These are phyloP conservation scores for Drosophila emarginata DNA, from an alignment of 2,888 invertebrate genomes.

Conservation along the genomic window DNA sequence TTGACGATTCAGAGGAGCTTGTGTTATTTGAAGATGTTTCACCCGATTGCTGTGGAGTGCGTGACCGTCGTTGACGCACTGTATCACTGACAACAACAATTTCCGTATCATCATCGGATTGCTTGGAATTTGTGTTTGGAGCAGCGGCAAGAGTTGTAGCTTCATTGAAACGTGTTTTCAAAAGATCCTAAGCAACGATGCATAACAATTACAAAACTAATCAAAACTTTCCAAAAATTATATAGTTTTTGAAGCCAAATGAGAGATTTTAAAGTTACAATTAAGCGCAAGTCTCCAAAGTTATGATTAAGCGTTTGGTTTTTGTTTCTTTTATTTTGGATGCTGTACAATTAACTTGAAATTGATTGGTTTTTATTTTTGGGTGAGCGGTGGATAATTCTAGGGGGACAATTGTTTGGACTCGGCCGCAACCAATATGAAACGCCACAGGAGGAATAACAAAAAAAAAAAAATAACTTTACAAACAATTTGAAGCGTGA, in stretches of 20 bases:
- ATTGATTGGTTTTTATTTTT: background rate
- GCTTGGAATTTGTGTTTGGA: background rate
- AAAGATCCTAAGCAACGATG: constrained; percentile 65
- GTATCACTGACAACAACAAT: constrained; percentile 86
- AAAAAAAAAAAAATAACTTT: constrained; percentile 45
- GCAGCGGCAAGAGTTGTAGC: constrained; percentile 54
- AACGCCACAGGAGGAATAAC: constrained; percentile 54
- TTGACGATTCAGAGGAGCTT: constrained; percentile 50
- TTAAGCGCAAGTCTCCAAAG: background rate
- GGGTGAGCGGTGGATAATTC: constrained; percentile 23
- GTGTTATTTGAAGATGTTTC: constrained; percentile 39
- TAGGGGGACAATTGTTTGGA: constrained; percentile 37
- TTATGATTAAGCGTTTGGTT: constrained; percentile 2
- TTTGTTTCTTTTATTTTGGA: background rate
- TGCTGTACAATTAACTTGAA: constrained; percentile 38
- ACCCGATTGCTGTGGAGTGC: constrained; percentile 79
- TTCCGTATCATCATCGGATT: constrained; percentile 83
- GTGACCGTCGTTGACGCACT: constrained; percentile 84
- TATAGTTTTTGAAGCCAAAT: background rate
- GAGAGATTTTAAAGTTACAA: background rate
- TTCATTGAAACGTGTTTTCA: constrained; percentile 68
- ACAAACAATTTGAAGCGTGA: constrained; percentile 68
- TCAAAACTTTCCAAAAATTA: constrained; percentile 20
- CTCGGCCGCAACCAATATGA: constrained; percentile 65
- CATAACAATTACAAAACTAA: constrained; percentile 36